Evolutionary conservation across 92 coral and sea anemone genomes (phyloP).

Genomic region (Plumapathes pennacea): DNA sequence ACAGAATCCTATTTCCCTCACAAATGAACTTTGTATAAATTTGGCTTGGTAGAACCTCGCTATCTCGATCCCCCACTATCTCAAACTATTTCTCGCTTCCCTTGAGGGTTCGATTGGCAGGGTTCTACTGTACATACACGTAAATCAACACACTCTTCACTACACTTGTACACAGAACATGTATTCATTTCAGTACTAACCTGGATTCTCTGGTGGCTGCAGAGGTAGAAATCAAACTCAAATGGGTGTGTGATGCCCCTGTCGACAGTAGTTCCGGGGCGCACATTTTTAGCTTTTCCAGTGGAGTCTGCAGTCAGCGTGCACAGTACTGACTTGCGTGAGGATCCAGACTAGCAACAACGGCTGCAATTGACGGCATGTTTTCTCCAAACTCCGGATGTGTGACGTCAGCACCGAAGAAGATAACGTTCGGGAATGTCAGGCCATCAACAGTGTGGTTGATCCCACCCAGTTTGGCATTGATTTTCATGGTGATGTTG

Average conservation of each 20-base stretch:
- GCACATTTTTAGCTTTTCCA: slow-evolving; percentile 65
- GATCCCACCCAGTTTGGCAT: slow-evolving; percentile 85
- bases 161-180: too few relatives aligned
- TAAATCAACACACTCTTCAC: too few relatives aligned
- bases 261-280: slow-evolving; percentile 81
- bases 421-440: slow-evolving; percentile 73
- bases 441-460: slow-evolving; percentile 72
- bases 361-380: slow-evolving; percentile 92
- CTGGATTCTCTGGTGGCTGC: slow-evolving; percentile 81
- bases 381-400: slow-evolving; percentile 86
- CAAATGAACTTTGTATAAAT: too few relatives aligned
- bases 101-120: too few relatives aligned
- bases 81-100: too few relatives aligned
- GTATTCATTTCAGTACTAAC: too few relatives aligned
- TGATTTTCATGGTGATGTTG: slow-evolving; percentile 86
- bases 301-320: slow-evolving; percentile 56
- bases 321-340: slow-evolving; percentile 74
- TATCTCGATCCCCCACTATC: too few relatives aligned
- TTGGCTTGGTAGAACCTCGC: too few relatives aligned
- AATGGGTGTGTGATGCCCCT: slow-evolving; percentile 73
- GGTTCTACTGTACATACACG: too few relatives aligned
- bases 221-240: slow-evolving; percentile 79
- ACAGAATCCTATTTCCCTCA: too few relatives aligned
- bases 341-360: slow-evolving; percentile 85
- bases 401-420: slow-evolving; percentile 96